phyloP scores from a whole-genome alignment of 1,140 invertebrate species.

The Panagrolaimus sp. region DNA sequence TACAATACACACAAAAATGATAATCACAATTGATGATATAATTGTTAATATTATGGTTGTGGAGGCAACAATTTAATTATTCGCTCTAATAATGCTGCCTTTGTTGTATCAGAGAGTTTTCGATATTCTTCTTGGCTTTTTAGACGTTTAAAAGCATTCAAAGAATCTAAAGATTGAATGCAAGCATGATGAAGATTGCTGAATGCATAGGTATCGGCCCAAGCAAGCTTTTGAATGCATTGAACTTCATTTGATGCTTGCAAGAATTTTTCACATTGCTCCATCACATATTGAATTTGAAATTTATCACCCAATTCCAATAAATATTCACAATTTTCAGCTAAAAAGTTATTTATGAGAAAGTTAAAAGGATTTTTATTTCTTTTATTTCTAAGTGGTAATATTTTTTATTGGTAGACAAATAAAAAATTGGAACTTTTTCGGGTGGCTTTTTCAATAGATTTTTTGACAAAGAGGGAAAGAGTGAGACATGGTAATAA shows the following conservation, averaged over 20 bases:
- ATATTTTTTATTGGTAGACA: too few relatives aligned
- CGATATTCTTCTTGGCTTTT: constrained; percentile 47
- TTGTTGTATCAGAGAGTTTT: constrained; percentile 43
- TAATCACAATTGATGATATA: not conserved
- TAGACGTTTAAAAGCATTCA: constrained; percentile 35
- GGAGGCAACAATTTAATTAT: constrained; percentile 41
- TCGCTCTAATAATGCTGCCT: constrained; percentile 49
- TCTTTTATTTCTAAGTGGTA: too few relatives aligned
- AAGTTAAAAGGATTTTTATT: not conserved
- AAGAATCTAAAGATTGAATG: constrained; percentile 43
- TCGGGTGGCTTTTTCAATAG: too few relatives aligned
- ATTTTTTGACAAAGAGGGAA: too few relatives aligned
- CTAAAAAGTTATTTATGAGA: constrained; percentile 36
- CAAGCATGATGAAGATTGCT: constrained; percentile 50
- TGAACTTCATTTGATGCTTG: constrained; percentile 39
- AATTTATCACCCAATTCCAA: constrained; percentile 52
- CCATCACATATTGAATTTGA: constrained; percentile 52
- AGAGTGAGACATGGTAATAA: too few relatives aligned
- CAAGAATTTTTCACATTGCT: constrained; percentile 50
- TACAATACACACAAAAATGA: too few relatives aligned
- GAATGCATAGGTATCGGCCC: constrained; percentile 50
- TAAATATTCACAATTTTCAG: constrained; percentile 52
- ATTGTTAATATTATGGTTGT: not conserved
- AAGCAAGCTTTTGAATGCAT: constrained; percentile 45
- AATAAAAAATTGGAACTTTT: too few relatives aligned